Base-by-base conservation (phyloP, 2,888 invertebrate genomes). In the Pyrocoelia pectoralis region DNA sequence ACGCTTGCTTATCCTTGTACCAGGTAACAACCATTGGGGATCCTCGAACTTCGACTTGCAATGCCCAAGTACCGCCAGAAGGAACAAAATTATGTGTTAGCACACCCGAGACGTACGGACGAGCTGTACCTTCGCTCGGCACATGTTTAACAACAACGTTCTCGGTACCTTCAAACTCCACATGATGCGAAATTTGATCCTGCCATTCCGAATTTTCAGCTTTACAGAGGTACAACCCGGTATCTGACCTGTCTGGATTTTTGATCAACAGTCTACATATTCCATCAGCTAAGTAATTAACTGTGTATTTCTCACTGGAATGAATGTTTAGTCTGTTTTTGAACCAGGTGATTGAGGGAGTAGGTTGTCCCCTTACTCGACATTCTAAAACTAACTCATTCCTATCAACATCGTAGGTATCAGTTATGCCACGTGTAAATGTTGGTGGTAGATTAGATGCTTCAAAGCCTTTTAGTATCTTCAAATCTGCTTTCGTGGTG, bases 341-440 rank as follows among this genome's bases (percentile, higher is more conserved):
- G 67, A 88, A 79, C 94, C 94, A 95, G 29, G 87, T 86, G 61
- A 94, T 87, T 0, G 83, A 85, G 0, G 93, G 92, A 2, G 86
- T 82, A 10, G 92, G 92, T 71, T 90, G 87, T 15, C 91, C 91
- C 61, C 90, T 87, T 48, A 94, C 88, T 53, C 90, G 87, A 75
- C 94, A 94, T 80, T 94, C 93, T 68, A 94, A 81, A 17, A 89
- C 85, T 54, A 94, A 79, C 77, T 93, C 90, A 77, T 93, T 89
- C 74, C 89, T 90, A 40, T 87, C 84, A 51, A 87, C 83, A 74
- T 88, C 88, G 79, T 91, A 94, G 9, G 84, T 86, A 79, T 94
- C 93, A 88, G 81, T 49, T 73, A 82, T 91, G 24, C 88, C 86
- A 74, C 90, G 86, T 9, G 90, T 89, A 77, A 93, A 93, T 12